These are phyloP conservation scores for Xenopus tropicalis DNA, from an alignment of 2,113 vertebrate species.

Conservation along the genomic window UCB_Xtro_10.0 CM004447.2:111554501-111555000, in stretches of 20 bases:
- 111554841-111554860: too few relatives aligned
- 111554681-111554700: constrained; percentile 39
- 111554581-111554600: constrained; percentile 14
- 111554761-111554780: constrained; percentile 16
- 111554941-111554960: neutral
- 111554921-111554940: neutral
- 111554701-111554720: constrained; percentile 38
- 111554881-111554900: too few relatives aligned
- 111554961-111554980: neutral
- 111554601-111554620: constrained; percentile 30
- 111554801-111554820: too few relatives aligned
- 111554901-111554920: too few relatives aligned
- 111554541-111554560: constrained; percentile 28
- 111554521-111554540: too few relatives aligned
- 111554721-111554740: constrained; percentile 35
- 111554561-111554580: constrained; percentile 31
- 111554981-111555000: constrained; percentile 6
- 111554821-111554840: too few relatives aligned
- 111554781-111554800: neutral
- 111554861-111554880: too few relatives aligned
- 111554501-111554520: too few relatives aligned
- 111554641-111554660: constrained; percentile 35
- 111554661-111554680: constrained; percentile 21
- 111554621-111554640: constrained; percentile 19
- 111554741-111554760: constrained; percentile 34